Evolutionary conservation across 2,888 invertebrate species (phyloP).

Genomic region (Nyleta sp.): DNA sequence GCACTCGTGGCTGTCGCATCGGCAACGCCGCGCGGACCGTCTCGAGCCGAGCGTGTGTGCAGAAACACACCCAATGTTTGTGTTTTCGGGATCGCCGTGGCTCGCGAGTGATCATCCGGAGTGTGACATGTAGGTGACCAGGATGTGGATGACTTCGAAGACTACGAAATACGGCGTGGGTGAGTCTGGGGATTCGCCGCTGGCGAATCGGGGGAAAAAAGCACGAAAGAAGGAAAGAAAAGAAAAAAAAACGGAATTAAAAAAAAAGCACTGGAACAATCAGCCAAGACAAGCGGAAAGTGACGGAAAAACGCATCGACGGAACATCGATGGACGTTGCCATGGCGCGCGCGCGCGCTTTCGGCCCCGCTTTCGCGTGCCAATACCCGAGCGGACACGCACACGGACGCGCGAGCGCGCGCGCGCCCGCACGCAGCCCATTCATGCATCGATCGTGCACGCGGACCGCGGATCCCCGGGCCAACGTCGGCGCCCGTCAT

Average conservation of each 20-base stretch:
- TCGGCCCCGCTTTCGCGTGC: slow-evolving; percentile 24
- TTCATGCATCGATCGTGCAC: slow-evolving; percentile 78
- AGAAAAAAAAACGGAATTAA: too few relatives aligned
- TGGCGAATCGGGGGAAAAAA: too few relatives aligned
- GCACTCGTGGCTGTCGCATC: slow-evolving; percentile 65
- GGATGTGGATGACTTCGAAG: slow-evolving; percentile 90
- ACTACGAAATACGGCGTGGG: slow-evolving; percentile 90
- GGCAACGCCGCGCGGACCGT: slow-evolving; percentile 70
- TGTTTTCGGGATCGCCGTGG: slow-evolving; percentile 76
- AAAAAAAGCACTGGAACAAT: too few relatives aligned
- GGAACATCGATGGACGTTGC: slow-evolving; percentile 40
- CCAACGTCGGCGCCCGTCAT: slow-evolving; percentile 59
- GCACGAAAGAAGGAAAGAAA: too few relatives aligned
- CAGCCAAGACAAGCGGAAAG: not conserved
- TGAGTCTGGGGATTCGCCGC: slow-evolving; percentile 84
- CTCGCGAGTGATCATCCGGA: slow-evolving; percentile 66
- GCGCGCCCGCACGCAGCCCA: slow-evolving; percentile 67
- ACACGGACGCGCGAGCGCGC: slow-evolving; percentile 59
- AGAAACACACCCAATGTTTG: slow-evolving; percentile 80
- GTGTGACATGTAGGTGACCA: slow-evolving; percentile 72
- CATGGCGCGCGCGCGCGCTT: slow-evolving; percentile 30
- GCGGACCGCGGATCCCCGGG: slow-evolving; percentile 64
- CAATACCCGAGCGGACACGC: slow-evolving; percentile 51
- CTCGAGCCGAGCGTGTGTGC: slow-evolving; percentile 69
- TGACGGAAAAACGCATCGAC: not conserved